Evolutionary conservation across 1,140 invertebrate genomes (phyloP).

Genomic region (Drosophila ercepeae): DNA sequence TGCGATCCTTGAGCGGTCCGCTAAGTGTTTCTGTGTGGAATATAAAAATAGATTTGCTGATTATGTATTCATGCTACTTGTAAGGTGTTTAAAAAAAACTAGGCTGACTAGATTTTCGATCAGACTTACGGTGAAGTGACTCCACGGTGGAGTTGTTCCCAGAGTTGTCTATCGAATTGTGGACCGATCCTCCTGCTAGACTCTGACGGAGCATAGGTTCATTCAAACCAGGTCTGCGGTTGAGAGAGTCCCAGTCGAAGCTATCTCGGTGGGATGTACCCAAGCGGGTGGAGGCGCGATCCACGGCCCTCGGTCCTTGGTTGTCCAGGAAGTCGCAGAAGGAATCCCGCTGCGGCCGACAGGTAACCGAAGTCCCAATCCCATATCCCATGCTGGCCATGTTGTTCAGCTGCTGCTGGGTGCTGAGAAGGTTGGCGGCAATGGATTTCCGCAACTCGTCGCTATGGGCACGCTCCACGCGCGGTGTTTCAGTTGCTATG

Average conservation of each 20-base stretch:
- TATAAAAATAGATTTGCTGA: too few relatives aligned
- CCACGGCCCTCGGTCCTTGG: slow-evolving; percentile 45
- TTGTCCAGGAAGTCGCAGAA: slow-evolving; percentile 79
- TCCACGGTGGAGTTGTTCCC: slow-evolving; percentile 32
- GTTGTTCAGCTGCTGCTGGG: slow-evolving; percentile 29
- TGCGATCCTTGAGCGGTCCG: slow-evolving; percentile 67
- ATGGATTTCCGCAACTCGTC: slow-evolving; percentile 65
- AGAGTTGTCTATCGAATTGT: slow-evolving; percentile 30
- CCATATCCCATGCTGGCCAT: slow-evolving; percentile 26
- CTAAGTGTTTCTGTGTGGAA: slow-evolving; percentile 50
- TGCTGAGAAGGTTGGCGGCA: slow-evolving; percentile 39
- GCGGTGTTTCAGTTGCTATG: slow-evolving; percentile 11
- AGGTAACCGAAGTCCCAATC: not conserved
- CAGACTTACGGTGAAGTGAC: slow-evolving; percentile 55
- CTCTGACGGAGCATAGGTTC: slow-evolving; percentile 40
- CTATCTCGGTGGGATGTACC: slow-evolving; percentile 60
- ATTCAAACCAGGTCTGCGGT: slow-evolving; percentile 25
- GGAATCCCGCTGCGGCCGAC: slow-evolving; percentile 59
- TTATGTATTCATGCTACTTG: too few relatives aligned
- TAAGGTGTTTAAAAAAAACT: not conserved
- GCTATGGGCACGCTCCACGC: slow-evolving; percentile 37
- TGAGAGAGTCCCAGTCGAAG: slow-evolving; percentile 75
- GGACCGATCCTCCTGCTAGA: slow-evolving; percentile 7
- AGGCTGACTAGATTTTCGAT: not conserved
- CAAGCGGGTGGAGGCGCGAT: slow-evolving; percentile 66